Evolutionary conservation across 2,797 vertebrate species (phyloP).

Genomic region (Nyctibius grandis): DNA sequence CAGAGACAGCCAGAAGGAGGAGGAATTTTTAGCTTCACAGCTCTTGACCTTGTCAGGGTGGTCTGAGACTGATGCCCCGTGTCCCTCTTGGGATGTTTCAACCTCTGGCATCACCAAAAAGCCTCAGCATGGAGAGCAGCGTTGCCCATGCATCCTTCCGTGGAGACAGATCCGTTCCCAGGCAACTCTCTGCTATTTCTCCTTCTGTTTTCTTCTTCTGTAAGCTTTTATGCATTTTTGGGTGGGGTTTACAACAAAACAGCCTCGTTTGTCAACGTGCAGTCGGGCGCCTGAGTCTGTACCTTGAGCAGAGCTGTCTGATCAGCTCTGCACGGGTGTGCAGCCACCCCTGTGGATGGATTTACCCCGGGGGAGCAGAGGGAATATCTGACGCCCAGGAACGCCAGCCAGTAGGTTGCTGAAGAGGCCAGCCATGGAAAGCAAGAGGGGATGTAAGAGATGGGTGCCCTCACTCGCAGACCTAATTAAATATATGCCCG

Average conservation of each 20-base stretch:
- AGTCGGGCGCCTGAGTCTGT: fast-evolving
- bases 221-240: background rate
- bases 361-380: fast-evolving
- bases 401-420: fast-evolving
- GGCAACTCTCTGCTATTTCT: background rate
- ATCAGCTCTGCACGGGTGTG: fast-evolving
- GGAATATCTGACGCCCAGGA: background rate
- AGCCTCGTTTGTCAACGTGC: fast-evolving
- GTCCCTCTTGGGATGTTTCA: background rate
- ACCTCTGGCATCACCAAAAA: background rate
- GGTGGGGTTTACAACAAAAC: background rate
- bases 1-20: background rate
- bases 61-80: fast-evolving
- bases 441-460: background rate
- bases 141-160: fast-evolving
- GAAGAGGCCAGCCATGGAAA: background rate
- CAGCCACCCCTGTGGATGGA: background rate
- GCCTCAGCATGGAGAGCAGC: fast-evolving
- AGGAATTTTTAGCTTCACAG: background rate
- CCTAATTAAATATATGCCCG: fast-evolving
- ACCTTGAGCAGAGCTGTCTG: background rate
- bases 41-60: background rate
- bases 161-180: background rate
- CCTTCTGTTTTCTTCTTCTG: fast-evolving
- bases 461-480: background rate